Conservation (phyloP, 1,140 invertebrate genomes). For the Lanistes nyassanus region DNA sequence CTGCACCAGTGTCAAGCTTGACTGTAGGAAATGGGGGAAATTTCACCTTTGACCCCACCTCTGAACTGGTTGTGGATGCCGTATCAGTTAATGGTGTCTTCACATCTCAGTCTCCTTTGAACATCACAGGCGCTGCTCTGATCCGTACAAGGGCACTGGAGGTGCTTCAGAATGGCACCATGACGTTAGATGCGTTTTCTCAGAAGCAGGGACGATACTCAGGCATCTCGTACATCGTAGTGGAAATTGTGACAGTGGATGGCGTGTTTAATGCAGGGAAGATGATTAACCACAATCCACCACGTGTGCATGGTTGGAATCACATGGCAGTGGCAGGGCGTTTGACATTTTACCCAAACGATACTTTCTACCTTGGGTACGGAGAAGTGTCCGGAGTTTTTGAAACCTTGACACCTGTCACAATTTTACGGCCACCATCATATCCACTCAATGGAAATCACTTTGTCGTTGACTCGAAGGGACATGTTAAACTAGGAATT, state of each 20-base stretch:
- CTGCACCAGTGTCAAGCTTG: not conserved
- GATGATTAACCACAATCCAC: conserved; percentile 36
- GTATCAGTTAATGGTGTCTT: conserved; percentile 40
- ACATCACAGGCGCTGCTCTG: conserved; percentile 30
- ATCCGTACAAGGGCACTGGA: conserved; percentile 32
- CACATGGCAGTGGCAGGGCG: conserved; percentile 15
- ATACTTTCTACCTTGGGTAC: conserved; percentile 31
- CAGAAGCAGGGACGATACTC: conserved; percentile 36
- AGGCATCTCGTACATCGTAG: conserved; percentile 33
- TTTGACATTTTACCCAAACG: conserved; percentile 13
- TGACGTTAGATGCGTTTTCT: conserved; percentile 40
- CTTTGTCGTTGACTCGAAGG: conserved; percentile 27
- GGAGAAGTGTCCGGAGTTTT: conserved; percentile 30
- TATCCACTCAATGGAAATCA: conserved; percentile 29
- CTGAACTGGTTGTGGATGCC: conserved; percentile 31
- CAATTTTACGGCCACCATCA: conserved; percentile 22
- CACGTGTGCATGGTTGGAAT: conserved; percentile 29
- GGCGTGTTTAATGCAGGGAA: conserved; percentile 40
- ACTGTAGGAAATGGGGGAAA: conserved; percentile 24
- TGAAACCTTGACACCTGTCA: conserved; percentile 18
- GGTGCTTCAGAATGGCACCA: conserved; percentile 26
- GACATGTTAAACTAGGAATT: conserved; percentile 20
- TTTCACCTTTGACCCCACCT: conserved; percentile 14
- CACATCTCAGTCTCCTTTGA: conserved; percentile 35
- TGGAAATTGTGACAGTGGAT: conserved; percentile 38